Base-by-base conservation (phyloP, 1,140 invertebrate species). In the Papilio glaucus region DNA sequence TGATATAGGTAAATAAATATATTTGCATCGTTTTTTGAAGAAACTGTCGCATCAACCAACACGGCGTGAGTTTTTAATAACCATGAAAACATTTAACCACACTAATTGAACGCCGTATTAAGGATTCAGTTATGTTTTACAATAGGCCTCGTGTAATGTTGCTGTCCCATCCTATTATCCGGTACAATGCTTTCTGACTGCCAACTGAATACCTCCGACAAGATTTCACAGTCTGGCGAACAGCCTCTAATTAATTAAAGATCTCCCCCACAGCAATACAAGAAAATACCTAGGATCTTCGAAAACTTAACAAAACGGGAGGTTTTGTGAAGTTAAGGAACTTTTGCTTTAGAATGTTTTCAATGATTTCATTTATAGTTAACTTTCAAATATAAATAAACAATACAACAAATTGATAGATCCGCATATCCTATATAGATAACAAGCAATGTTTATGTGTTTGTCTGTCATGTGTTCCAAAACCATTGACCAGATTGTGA, bases 161-260 rank as follows among this genome's bases (percentile, higher is more conserved):
- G 37, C 73, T 81, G 82, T 82, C 83, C 68, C 62, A 57, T 75
- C 70, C 62, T 65, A 85, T 83, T 77, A 83, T 67, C 73, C 67
- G 71, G 57, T 71, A 74, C 71, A 77, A 74, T 78, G 69, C 72
- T 81, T 73, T 75, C 72, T 69, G 60, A 62, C 67, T 76, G 75
- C 73, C 70, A 73, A 63, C 62, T 70, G 74, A 72, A 75, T 61
- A 76, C 70, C 72, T 80, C 29, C 15, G 82, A 82, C 85, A 80
- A 81, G 81, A 84, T 84, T 85, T 85, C 71, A 83, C 84, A 84
- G 81, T 83, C 80, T 79, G 60, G 57, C 76, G 80, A 73, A 78
- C 80, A 81, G 53, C 77, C 67, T 81, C 74, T 71, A 76, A 79
- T 85, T 85, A 86, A 84, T 86, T 82, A 83, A 79, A 80, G 57